Evolutionary conservation across 2,797 vertebrate genomes (phyloP).

Genomic region (Petrocephalus sullivani): DNA sequence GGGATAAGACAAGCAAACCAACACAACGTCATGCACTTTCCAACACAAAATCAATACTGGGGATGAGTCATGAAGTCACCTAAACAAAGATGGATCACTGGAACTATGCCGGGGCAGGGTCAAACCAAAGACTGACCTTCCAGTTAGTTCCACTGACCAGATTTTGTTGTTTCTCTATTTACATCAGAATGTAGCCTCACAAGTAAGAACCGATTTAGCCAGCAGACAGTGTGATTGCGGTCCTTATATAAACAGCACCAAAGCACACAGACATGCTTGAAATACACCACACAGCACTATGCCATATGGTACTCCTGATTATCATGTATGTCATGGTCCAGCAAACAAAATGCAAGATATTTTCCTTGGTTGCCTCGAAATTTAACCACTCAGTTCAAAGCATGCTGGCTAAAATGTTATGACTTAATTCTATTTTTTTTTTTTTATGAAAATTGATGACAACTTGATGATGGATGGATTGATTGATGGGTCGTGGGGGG

Average conservation of each 20-base stretch:
- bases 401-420: neutral
- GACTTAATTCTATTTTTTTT: neutral
- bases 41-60: neutral
- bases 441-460: neutral
- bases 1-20: neutral
- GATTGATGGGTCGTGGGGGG: neutral
- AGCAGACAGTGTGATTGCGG: neutral
- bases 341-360: neutral
- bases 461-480: neutral
- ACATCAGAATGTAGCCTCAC: neutral
- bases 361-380: neutral
- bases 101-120: neutral
- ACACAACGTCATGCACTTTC: neutral
- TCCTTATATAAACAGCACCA: neutral
- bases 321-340: neutral
- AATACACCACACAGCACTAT: neutral
- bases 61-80: neutral
- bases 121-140: neutral
- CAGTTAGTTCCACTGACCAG: neutral
- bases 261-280: neutral
- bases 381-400: neutral
- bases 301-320: neutral
- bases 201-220: neutral
- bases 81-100: neutral
- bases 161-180: neutral